Evolutionary conservation across 2,113 vertebrate species (phyloP), one percentile per base, ranked within the genome.

Genomic region (Monarcha castaneiventris): DNA sequence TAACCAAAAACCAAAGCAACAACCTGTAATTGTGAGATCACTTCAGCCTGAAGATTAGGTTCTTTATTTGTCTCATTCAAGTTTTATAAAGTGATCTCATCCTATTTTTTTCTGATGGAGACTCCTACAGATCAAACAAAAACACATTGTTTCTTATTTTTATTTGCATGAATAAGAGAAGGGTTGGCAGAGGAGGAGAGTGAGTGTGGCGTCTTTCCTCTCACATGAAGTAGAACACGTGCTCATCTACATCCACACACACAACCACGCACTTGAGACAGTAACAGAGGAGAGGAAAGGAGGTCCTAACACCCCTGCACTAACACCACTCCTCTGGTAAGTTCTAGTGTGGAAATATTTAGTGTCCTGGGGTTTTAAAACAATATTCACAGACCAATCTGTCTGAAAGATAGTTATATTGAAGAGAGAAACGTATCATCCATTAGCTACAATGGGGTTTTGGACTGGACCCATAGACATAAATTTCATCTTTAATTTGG

Each of bases 211-310:
- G 64, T 33, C 30, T 72, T 75, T 64, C 49, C 54, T 75, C 27
- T 82, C 9, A 8, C 9, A 3, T 32, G n/a, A 32, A 35, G 43
- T 5, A 35, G 46, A 46, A 26, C 49, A 0, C 0, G 0, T 33
- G 27, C 9, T 22, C n/a, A 26, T 61, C 16, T 39, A 14, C 18
- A 44, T 69, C 29, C 19, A 49, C 30, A 7, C 16, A 11, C 0
- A 3, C 23, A 67, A 7, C 46, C 43, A 48, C 33, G 48, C 14
- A 1, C 44, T 49, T 3, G 3, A 35, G n/a, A 25, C 3, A 8
- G 62, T 37, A 67, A 8, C 4, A 73, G 32, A 52, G 55, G 14
- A 37, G 21, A 46, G 41, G 7, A 41, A 73, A 22, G 23, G 39
- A 73, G 27, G 21, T 87, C 43, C 49, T 43, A 51, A 51, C 15